Percentiles rank a stretch among this genome's conserved stretches.
phyloP scores from a whole-genome alignment of 2,888 invertebrate species.

The Helleia helle region DNA sequence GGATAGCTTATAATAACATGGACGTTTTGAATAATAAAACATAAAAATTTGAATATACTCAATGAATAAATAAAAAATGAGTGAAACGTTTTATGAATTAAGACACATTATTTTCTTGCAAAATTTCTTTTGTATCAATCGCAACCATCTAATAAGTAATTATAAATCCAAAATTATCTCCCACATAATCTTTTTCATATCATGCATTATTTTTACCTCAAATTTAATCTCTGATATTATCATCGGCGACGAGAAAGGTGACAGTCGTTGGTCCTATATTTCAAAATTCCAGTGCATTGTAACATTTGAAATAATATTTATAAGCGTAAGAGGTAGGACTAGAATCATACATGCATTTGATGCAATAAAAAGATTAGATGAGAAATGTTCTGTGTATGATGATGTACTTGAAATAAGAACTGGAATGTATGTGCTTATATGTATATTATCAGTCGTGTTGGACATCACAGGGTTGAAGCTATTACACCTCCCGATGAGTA shows the following conservation, averaged over 20 bases:
- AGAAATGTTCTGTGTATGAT: constrained; percentile 30
- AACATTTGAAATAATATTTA: constrained; percentile 24
- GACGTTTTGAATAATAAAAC: neutral
- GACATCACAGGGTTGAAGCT: constrained; percentile 30
- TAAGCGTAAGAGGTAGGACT: constrained; percentile 25
- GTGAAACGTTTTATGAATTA: constrained; percentile 2
- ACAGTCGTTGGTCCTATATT: neutral
- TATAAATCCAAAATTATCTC: constrained; percentile 24
- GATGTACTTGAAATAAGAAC: constrained; percentile 24
- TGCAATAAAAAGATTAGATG: constrained; percentile 32
- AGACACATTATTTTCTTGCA: constrained; percentile 28
- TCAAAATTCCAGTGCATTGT: constrained; percentile 26
- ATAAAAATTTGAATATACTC: too few species aligned
- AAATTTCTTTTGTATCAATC: constrained; percentile 38
- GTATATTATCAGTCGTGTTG: constrained; percentile 25
- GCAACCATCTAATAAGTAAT: constrained; percentile 31
- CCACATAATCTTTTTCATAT: constrained; percentile 24
- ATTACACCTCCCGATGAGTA: constrained; percentile 18
- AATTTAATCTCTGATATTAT: constrained; percentile 25
- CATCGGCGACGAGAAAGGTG: constrained; percentile 1
- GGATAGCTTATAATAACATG: too few species aligned
- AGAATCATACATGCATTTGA: constrained; percentile 24
- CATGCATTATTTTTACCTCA: constrained; percentile 17
- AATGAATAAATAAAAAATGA: constrained; percentile 2
- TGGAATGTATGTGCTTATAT: constrained; percentile 17